Evolutionary conservation across 2,113 vertebrate species (phyloP), one percentile per base, ranked within the genome.

Genomic region (Scortum barcoo): DNA sequence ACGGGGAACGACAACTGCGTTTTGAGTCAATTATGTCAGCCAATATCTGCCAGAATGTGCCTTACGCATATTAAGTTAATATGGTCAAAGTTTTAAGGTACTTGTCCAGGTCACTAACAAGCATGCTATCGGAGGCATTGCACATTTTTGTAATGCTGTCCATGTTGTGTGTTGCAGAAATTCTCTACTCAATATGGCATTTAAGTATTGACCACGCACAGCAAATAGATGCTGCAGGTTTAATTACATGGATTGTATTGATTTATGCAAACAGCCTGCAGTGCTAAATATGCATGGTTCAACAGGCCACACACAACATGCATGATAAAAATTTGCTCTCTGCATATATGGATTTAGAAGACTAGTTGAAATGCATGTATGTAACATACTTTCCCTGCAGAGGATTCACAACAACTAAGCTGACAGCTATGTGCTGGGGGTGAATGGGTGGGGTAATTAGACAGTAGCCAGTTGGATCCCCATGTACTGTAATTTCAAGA

Each of bases 221-320:
- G 78, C 63, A 85, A 92, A 83, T 81, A 65, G 61, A 91, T 78
- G 68, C 71, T 70, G 38, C 68, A 50, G 51, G 20, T 88, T 87
- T 86, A 92, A 93, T 92, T 87, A 79, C 78, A 93, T 88, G 69
- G 68, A 73, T 76, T 60, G 14, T 78, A 92, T 77, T 84, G 84
- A 93, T 93, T 93, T 85, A 90, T 91, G 85, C 84, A 87, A 94
- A 91, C 61, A 80, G 44, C 81, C 83, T 6, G 42, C 61, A 85
- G 85, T 63, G 46, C 58, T 83, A 85, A 82, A 82, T 77, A 80
- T 54, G 67, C 69, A 12, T 19, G 38, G 50, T 73, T 87, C 66
- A 83, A 84, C 51, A 80, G 78, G 87, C 68, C 79, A 70, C 68
- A 90, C 6, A 22, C 76, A 78, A 36, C 74, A 77, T 67, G 88